These are phyloP conservation scores for Lagocephalus sceleratus DNA, from an alignment of 2,797 vertebrate genomes.

Conservation along the genomic window DNA sequence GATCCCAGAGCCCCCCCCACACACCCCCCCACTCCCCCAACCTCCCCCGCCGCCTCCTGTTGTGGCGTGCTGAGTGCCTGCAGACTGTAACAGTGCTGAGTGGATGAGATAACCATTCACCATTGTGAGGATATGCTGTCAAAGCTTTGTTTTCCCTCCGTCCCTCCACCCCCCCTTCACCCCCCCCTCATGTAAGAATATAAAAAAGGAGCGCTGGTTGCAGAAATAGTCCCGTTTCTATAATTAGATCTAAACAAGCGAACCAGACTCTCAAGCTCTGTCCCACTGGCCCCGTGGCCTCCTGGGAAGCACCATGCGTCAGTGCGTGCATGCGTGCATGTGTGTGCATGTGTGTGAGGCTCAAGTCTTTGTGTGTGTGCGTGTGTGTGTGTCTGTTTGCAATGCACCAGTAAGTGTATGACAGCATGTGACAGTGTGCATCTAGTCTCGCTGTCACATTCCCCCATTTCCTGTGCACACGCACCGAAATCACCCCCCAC, in stretches of 20 bases:
- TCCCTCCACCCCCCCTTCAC: conserved; percentile 5
- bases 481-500: conserved; percentile 31
- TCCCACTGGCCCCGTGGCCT: conserved; percentile 69
- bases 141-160: conserved; percentile 53
- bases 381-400: conserved; percentile 32
- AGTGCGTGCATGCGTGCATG: conserved; percentile 19
- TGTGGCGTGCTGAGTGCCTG: conserved; percentile 56
- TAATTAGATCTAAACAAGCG: conserved; percentile 78
- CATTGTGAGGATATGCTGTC: conserved; percentile 68
- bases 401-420: conserved; percentile 60
- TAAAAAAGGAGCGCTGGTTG: conserved; percentile 59
- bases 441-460: conserved; percentile 47
- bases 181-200: conserved; percentile 41
- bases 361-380: conserved; percentile 13
- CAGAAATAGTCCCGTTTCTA: conserved; percentile 74
- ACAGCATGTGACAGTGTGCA: conserved; percentile 61
- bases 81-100: conserved; percentile 59
- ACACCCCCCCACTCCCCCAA: no score
- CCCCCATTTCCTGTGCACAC: conserved; percentile 19
- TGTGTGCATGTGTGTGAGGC: conserved; percentile 12
- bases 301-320: conserved; percentile 59
- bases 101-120: conserved; percentile 68
- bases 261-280: conserved; percentile 64
- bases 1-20: conserved; percentile 39
- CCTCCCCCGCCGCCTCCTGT: conserved; percentile 35